Conservation (phyloP, 2,888 invertebrate genomes). For the Xestoiulus laeticollis region DNA sequence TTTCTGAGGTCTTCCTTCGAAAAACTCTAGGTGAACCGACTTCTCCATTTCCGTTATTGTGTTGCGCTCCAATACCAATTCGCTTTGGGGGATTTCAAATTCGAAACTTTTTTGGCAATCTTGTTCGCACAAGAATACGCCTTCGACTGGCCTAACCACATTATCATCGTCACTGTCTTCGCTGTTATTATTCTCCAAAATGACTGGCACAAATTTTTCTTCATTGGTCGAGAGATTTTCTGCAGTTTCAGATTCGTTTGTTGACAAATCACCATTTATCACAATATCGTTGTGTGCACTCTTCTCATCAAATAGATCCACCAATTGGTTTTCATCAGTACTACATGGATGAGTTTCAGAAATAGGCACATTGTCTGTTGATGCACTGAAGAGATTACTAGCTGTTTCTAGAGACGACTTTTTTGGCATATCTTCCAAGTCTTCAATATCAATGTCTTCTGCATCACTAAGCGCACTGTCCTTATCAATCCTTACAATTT, state of each 20-base stretch:
- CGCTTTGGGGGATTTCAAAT: constrained; percentile 65
- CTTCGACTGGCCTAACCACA: constrained; percentile 54
- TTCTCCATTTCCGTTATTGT: constrained; percentile 69
- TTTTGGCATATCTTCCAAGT: constrained; percentile 48
- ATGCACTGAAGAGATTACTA: neutral
- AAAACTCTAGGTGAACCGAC: constrained; percentile 69
- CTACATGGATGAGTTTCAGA: neutral
- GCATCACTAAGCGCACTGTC: constrained; percentile 56
- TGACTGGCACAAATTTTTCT: neutral
- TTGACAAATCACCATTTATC: neutral
- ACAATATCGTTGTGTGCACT: neutral
- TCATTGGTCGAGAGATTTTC: neutral
- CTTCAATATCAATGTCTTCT: constrained; percentile 61
- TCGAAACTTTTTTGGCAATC: constrained; percentile 3
- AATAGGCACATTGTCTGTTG: neutral
- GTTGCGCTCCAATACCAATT: constrained; percentile 64
- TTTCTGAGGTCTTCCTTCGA: constrained; percentile 69
- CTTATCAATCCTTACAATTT: constrained; percentile 56
- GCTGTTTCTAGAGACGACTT: neutral
- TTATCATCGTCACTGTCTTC: constrained; percentile 55
- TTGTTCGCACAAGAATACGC: neutral
- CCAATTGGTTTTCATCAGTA: neutral
- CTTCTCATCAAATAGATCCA: neutral
- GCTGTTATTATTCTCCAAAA: constrained; percentile 51
- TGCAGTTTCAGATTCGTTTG: neutral